phyloP scores from a whole-genome alignment of 2,113 vertebrate species.

The Nannobrachium achirus region DNA sequence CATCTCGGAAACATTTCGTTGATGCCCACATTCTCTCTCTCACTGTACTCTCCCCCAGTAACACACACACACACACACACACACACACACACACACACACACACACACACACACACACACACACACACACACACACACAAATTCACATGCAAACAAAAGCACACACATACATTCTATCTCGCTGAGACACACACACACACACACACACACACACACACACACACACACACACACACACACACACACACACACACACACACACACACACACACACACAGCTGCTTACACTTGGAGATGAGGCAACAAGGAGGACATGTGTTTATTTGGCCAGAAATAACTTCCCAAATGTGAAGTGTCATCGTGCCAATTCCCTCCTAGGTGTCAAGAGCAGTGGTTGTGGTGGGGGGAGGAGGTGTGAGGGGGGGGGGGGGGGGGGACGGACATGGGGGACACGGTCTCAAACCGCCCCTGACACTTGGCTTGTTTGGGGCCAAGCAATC shows the following conservation, averaged over 20 bases:
- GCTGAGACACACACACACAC: background rate
- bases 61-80: too few relatives aligned
- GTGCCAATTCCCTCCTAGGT: slow-evolving; percentile 17
- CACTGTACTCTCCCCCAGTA: too few relatives aligned
- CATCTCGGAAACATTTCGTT: too few relatives aligned
- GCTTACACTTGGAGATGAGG: slow-evolving; percentile 9
- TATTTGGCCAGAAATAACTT: slow-evolving; percentile 25
- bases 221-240: background rate
- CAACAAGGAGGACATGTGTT: slow-evolving; percentile 7
- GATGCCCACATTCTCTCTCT: background rate
- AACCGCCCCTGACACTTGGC: slow-evolving; percentile 1
- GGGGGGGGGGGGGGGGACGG: background rate
- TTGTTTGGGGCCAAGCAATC: background rate
- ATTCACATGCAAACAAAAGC: background rate
- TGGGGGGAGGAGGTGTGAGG: background rate
- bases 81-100: too few relatives aligned
- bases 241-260: slow-evolving; percentile 12
- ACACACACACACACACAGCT: slow-evolving; percentile 21
- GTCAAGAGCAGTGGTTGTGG: slow-evolving; percentile 1
- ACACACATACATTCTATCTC: background rate
- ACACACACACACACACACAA: background rate
- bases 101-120: slow-evolving; percentile 5
- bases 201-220: background rate
- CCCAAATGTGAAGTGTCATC: slow-evolving; percentile 21
- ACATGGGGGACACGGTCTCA: background rate